Percentiles rank a stretch among this genome's conserved stretches.
Conservation (phyloP, 1,140 invertebrate species). For the Hypsibius dujardini region DNA sequence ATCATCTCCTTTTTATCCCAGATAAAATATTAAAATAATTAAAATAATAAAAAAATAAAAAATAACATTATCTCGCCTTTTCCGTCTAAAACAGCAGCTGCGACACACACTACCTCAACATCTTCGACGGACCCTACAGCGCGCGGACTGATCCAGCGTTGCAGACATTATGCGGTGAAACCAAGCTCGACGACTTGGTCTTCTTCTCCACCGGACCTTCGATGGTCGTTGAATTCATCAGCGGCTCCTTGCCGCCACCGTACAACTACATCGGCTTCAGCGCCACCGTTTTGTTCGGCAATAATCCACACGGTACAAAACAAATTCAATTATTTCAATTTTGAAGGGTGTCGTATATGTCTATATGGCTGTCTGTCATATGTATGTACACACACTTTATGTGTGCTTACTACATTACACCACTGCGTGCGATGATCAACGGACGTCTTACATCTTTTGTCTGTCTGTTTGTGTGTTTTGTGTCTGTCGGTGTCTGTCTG, state of each 20-base stretch:
- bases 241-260: not conserved
- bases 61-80: not conserved
- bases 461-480: too few relatives aligned
- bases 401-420: too few relatives aligned
- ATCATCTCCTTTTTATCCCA: too few relatives aligned
- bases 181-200: not conserved
- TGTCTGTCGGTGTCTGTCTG: too few relatives aligned
- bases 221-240: conserved; percentile 7
- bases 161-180: not conserved
- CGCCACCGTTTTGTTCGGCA: conserved; percentile 9
- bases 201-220: conserved; percentile 12
- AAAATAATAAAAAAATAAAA: too few relatives aligned
- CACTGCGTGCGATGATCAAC: too few relatives aligned
- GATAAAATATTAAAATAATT: too few relatives aligned
- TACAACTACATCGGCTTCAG: conserved; percentile 6
- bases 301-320: not conserved
- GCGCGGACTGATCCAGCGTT: not conserved
- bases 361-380: too few relatives aligned
- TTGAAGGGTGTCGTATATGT: too few relatives aligned
- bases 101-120: conserved; percentile 13
- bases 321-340: not conserved
- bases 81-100: not conserved
- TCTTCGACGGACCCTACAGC: conserved; percentile 11
- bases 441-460: too few relatives aligned
- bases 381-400: too few relatives aligned